Percentiles rank a stretch among this genome's conserved stretches.
Conservation (phyloP, 2,113 vertebrate species). For the Acinonyx jubatus region DNA sequence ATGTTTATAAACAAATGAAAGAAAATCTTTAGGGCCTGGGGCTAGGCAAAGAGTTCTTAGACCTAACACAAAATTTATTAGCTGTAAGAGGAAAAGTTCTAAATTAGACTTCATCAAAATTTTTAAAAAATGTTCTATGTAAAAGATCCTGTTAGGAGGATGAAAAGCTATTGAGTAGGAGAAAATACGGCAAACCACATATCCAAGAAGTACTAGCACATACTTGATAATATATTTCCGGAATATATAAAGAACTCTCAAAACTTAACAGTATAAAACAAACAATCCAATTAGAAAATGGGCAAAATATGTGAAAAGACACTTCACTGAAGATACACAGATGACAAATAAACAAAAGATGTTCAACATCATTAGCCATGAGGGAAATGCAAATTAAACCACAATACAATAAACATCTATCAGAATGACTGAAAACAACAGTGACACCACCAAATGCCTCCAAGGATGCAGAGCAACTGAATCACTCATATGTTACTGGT, state of each 20-base stretch:
- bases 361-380: neutral
- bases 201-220: neutral
- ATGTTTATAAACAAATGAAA: neutral
- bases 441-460: neutral
- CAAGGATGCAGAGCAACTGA: neutral
- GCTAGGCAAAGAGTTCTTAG: neutral
- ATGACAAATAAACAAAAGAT: neutral
- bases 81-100: neutral
- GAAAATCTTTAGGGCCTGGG: neutral
- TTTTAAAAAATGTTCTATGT: neutral
- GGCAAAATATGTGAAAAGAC: neutral
- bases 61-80: neutral
- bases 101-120: neutral
- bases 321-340: neutral
- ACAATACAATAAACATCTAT: neutral
- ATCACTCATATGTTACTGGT: neutral
- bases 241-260: neutral
- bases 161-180: neutral
- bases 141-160: neutral
- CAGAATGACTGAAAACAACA: neutral
- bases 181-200: neutral
- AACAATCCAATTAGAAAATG: neutral
- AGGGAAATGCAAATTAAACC: neutral
- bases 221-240: neutral
- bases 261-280: neutral